phyloP scores from a whole-genome alignment of 2,888 invertebrate genomes.

The Pseudococcus jackbeardsleyi region DNA sequence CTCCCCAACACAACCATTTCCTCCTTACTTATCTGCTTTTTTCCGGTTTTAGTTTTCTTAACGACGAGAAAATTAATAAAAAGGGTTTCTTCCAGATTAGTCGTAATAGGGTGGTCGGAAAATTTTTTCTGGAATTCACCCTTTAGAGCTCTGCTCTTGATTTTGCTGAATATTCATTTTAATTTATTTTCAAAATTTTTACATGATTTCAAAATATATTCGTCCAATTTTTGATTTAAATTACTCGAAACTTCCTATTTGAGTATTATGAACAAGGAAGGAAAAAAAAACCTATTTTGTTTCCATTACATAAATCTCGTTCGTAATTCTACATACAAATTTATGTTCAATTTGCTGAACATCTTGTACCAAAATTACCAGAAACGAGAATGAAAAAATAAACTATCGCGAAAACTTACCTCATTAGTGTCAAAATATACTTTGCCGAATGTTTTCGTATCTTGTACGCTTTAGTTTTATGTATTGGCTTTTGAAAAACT shows the following conservation, averaged over 20 bases:
- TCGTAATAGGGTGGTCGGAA: conserved; percentile 43
- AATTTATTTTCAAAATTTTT: background rate
- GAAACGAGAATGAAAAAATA: conserved; percentile 21
- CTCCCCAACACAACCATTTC: conserved; percentile 9
- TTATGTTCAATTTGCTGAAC: background rate
- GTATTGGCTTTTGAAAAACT: conserved; percentile 53
- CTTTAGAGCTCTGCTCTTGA: background rate
- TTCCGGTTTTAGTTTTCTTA: conserved; percentile 53
- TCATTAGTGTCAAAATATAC: conserved; percentile 57
- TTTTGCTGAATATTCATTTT: background rate
- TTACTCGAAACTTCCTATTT: background rate
- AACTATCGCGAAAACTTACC: conserved; percentile 49
- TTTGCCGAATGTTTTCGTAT: conserved; percentile 30
- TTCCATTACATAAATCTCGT: background rate
- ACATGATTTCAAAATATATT: background rate
- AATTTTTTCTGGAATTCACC: background rate
- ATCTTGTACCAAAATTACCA: conserved; percentile 44
- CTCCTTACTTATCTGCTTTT: conserved; percentile 36
- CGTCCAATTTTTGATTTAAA: background rate
- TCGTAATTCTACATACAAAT: background rate
- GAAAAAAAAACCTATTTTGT: background rate
- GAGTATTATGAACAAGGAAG: background rate
- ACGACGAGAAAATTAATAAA: conserved; percentile 55
- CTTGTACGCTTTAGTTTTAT: conserved; percentile 53
- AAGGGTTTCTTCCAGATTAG: conserved; percentile 38